These are phyloP conservation scores for Anseranas semipalmata DNA, from an alignment of 2,113 vertebrate species.

Conservation along the genomic window DNA sequence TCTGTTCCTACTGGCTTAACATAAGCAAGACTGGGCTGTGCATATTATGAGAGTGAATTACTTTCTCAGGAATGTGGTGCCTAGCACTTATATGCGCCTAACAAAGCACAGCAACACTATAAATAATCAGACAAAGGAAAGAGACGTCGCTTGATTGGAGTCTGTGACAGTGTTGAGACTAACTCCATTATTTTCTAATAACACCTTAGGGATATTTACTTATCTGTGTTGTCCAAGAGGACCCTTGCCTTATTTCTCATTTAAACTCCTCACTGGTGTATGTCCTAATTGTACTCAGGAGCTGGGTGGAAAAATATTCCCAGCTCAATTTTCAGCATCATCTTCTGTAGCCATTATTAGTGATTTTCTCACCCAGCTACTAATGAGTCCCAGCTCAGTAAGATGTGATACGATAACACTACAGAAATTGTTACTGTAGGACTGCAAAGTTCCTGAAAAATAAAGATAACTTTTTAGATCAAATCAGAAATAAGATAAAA, in stretches of 20 bases:
- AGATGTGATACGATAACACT: rapidly evolving
- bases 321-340: not conserved
- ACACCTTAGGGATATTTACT: not conserved
- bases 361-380: not conserved
- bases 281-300: not conserved
- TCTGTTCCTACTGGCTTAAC: not conserved
- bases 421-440: not conserved
- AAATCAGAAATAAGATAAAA: not conserved
- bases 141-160: not conserved
- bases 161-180: not conserved
- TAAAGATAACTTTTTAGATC: not conserved
- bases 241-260: not conserved
- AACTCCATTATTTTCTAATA: not conserved
- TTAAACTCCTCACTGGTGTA: not conserved
- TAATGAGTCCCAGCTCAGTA: not conserved
- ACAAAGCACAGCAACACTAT: not conserved
- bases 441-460: not conserved
- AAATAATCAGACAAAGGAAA: not conserved
- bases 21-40: not conserved
- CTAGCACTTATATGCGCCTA: not conserved
- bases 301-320: not conserved
- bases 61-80: not conserved
- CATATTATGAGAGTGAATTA: not conserved
- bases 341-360: not conserved
- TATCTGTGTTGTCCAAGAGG: not conserved